Conservation (phyloP, 2,797 vertebrate species). For the Octomys mimax region DNA sequence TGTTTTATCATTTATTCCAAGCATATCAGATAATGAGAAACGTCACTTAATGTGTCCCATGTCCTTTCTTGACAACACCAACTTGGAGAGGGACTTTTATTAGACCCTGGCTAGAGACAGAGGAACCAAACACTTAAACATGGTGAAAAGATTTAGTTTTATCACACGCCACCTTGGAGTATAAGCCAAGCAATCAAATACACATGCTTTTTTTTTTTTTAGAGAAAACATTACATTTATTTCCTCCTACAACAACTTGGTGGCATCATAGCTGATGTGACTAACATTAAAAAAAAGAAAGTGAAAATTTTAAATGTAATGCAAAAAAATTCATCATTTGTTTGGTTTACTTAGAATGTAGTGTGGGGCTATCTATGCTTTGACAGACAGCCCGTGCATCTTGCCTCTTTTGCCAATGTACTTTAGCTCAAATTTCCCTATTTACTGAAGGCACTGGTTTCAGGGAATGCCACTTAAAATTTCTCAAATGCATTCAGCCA, state of each 20-base stretch:
- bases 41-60: neutral
- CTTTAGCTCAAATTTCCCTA: slow-evolving; percentile 25
- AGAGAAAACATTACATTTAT: slow-evolving; percentile 5
- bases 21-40: neutral
- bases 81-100: neutral
- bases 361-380: slow-evolving; percentile 44
- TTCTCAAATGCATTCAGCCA: slow-evolving; percentile 70
- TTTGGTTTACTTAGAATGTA: slow-evolving; percentile 14
- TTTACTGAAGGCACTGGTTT: slow-evolving; percentile 62
- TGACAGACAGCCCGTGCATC: neutral
- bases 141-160: neutral
- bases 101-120: neutral
- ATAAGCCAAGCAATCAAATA: neutral
- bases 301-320: slow-evolving; percentile 42
- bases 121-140: neutral
- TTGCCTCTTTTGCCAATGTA: neutral
- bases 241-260: slow-evolving; percentile 14
- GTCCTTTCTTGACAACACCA: neutral
- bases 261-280: neutral
- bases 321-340: neutral
- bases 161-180: neutral
- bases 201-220: neutral
- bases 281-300: neutral
- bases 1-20: neutral
- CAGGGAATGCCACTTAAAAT: slow-evolving; percentile 76